Conservation (phyloP, 1,140 invertebrate genomes). For the Drosophila elegans region DNA sequence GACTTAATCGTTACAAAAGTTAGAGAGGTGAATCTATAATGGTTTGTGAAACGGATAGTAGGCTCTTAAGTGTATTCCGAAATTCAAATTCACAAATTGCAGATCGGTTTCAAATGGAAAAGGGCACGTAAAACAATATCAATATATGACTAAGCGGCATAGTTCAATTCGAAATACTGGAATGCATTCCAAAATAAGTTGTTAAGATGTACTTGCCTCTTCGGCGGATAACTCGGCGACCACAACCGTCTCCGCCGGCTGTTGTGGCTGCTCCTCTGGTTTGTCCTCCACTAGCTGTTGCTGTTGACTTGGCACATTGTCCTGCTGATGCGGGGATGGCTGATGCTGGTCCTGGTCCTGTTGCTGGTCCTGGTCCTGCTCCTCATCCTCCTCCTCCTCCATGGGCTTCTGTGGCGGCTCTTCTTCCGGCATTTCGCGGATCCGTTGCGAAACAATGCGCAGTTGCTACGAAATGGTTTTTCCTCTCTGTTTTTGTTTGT, state of each 20-base stretch:
- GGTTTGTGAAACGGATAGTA: too few species aligned
- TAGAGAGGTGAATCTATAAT: too few species aligned
- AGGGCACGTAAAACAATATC: too few species aligned
- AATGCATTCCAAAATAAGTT: too few species aligned
- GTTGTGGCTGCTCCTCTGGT: background rate
- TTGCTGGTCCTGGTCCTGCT: constrained; percentile 24
- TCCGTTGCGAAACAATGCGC: constrained; percentile 33
- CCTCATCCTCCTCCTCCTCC: constrained; percentile 64
- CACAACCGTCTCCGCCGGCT: constrained; percentile 13
- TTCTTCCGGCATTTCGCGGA: constrained; percentile 65
- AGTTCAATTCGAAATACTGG: too few species aligned
- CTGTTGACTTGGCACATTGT: constrained; percentile 12
- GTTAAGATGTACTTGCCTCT: constrained; percentile 86
- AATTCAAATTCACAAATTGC: too few species aligned
- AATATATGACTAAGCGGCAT: too few species aligned
- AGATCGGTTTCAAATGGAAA: too few species aligned
- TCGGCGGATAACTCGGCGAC: constrained; percentile 89
- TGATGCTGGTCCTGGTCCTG: constrained; percentile 19
- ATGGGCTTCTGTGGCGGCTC: constrained; percentile 67
- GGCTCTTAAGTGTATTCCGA: too few species aligned
- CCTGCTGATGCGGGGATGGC: constrained; percentile 9
- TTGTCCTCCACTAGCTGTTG: constrained; percentile 5
- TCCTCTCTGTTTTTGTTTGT: constrained; percentile 45
- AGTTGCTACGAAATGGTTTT: constrained; percentile 27
- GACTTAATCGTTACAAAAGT: too few species aligned